These are phyloP conservation scores for Silurus asotus DNA, from an alignment of 2,113 vertebrate genomes.

Conservation along the genomic window DNA sequence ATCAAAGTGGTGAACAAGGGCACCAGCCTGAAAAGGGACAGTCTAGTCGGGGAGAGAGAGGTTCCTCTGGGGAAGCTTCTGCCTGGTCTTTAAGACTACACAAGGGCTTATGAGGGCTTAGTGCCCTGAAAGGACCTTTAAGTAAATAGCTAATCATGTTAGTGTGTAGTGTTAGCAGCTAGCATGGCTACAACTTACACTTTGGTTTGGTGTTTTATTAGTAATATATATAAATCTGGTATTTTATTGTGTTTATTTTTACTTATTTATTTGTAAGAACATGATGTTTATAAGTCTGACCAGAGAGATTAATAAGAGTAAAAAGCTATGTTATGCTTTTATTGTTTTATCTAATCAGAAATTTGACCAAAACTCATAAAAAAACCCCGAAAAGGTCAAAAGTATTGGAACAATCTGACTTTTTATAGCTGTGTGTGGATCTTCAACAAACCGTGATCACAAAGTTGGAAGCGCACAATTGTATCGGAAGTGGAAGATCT, in stretches of 20 bases:
- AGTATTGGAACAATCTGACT: no score
- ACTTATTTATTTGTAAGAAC: no score
- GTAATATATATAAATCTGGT: not conserved
- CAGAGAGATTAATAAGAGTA: no score
- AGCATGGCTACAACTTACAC: not conserved
- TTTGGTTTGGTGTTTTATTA: slow-evolving; percentile 5
- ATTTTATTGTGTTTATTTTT: not conserved
- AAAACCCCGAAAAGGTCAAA: no score
- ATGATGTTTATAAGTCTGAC: no score
- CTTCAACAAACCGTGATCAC: no score
- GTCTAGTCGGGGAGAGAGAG: slow-evolving; percentile 89
- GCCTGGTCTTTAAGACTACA: slow-evolving; percentile 65
- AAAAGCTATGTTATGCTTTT: no score
- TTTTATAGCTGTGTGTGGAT: no score
- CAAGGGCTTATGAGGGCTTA: not conserved
- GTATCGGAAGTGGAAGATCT: no score
- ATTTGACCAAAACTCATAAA: no score
- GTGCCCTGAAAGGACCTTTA: not conserved
- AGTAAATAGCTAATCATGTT: slow-evolving; percentile 16
- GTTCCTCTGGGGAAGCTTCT: slow-evolving; percentile 82
- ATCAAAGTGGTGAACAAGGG: slow-evolving; percentile 97
- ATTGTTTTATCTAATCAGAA: no score
- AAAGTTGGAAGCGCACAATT: no score
- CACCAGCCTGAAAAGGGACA: slow-evolving; percentile 92
- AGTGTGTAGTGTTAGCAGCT: not conserved